Base-by-base conservation (phyloP, 2,797 vertebrate genomes). In the Poliocrania exsul region DNA sequence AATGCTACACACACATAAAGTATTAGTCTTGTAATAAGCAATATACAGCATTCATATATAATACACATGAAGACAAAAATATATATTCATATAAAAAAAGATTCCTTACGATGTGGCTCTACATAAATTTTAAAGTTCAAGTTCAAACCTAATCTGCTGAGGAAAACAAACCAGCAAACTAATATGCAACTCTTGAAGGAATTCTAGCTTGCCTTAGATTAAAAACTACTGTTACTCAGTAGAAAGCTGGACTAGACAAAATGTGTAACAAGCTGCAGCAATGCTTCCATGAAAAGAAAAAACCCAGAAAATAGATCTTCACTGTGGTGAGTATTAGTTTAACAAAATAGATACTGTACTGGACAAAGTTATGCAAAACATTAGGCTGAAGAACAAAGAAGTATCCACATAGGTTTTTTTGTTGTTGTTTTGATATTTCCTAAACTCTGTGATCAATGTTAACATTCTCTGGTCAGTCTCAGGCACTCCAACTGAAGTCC, bases 371-470 rank as follows among this genome's bases (percentile, higher is more conserved):
- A 77, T 47, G 83, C 5, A 49, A 53, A 88, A 57, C 14, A 44
- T 31, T 11, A 75, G 42, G 20, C 2, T 70, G 37, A 84, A 67
- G n/a, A 88, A 69, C 11, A 75, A 56, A 78, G 26, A 61, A 8
- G 18, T 54, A 81, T 47, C n/a, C 7, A 16, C 44, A 37, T 21
- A 60, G 50, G 44, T 25, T 2, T 42, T 74, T 84, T 35, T 46
- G 16, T 28, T 29, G 5, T 25, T 2, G 0, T n/a, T 78, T 86
- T 70, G 1, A 0, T 28, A 71, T 53, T 79, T 81, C 47, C n/a
- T 61, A 53, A 81, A 38, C 18, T 24, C 28, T 17, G 4, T 71
- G 50, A 84, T n/a, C 13, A 58, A 9, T 11, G 9, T 70, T 75
- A 49, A 56, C 15, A 33, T 16, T 18, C 13, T 21, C 71, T 44